phyloP scores from a whole-genome alignment of 2,888 invertebrate species.

The Corythucha ciliata region DNA sequence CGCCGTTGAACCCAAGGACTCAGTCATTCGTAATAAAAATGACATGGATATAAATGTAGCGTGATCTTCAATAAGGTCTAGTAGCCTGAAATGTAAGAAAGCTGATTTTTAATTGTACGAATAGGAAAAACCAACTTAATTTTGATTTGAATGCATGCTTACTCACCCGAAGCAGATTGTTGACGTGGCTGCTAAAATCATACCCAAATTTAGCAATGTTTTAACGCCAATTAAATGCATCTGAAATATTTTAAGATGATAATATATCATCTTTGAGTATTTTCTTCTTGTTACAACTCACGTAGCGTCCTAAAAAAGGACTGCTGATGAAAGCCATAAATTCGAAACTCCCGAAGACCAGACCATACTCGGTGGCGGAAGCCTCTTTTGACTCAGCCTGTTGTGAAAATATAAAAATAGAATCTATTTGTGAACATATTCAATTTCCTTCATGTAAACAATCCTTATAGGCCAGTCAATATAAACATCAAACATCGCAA shows the following conservation, averaged over 20 bases:
- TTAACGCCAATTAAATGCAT: slow-evolving; percentile 43
- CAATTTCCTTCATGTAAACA: neutral
- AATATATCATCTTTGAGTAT: neutral
- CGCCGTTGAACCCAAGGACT: slow-evolving; percentile 43
- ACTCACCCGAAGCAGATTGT: slow-evolving; percentile 46
- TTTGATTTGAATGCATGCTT: neutral
- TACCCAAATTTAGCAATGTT: slow-evolving; percentile 43
- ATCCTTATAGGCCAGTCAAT: too few relatives aligned
- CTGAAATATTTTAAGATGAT: slow-evolving; percentile 36
- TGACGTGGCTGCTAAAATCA: slow-evolving; percentile 43
- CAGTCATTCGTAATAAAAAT: slow-evolving; percentile 43
- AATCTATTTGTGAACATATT: too few relatives aligned
- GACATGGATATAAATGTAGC: slow-evolving; percentile 42
- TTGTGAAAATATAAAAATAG: too few relatives aligned
- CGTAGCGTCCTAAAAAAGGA: slow-evolving; percentile 45
- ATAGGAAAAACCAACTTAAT: neutral
- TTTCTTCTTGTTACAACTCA: slow-evolving; percentile 33
- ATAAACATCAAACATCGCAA: too few relatives aligned
- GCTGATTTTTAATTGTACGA: neutral
- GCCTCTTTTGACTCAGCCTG: slow-evolving; percentile 44
- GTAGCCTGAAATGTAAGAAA: slow-evolving; percentile 33
- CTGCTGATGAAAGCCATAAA: slow-evolving; percentile 40
- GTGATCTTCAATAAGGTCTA: slow-evolving; percentile 37
- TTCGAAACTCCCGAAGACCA: slow-evolving; percentile 46
- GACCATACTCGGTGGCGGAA: slow-evolving; percentile 44